Evolutionary conservation across 2,113 vertebrate species (phyloP).

Genomic region (Butorides virescens): DNA sequence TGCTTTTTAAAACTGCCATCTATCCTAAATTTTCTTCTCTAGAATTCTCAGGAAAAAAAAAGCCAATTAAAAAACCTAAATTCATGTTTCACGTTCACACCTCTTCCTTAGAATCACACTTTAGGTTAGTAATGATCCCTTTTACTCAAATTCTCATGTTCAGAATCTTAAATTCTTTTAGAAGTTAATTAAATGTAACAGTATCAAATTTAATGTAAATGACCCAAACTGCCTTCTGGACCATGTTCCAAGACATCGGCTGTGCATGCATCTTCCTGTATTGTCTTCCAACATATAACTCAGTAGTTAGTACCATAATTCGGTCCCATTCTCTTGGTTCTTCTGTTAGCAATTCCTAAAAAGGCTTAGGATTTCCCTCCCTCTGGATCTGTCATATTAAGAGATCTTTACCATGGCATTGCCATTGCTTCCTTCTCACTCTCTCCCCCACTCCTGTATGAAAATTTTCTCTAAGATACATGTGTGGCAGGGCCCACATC

Average conservation of each 20-base stretch:
- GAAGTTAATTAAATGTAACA: background rate
- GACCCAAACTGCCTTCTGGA: background rate
- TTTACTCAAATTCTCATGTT: background rate
- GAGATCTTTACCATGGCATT: background rate
- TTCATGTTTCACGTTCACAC: background rate
- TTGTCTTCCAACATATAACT: background rate
- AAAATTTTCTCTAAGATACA: background rate
- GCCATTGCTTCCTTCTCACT: background rate
- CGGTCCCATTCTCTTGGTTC: background rate
- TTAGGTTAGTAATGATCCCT: background rate
- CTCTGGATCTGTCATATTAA: background rate
- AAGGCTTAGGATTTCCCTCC: background rate
- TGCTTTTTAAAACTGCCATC: background rate
- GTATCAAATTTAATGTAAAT: background rate
- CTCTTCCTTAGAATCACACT: background rate
- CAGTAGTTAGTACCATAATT: background rate
- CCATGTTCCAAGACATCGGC: background rate
- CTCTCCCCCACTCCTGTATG: background rate
- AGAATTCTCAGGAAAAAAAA: background rate
- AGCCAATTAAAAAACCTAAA: rapidly evolving
- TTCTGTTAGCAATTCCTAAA: background rate
- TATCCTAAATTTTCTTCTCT: background rate
- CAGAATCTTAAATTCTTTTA: background rate
- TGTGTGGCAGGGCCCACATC: background rate
- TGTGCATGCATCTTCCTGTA: background rate